Conservation (phyloP, 2,797 vertebrate species). For the Enteromius afrohamiltoni region DNA sequence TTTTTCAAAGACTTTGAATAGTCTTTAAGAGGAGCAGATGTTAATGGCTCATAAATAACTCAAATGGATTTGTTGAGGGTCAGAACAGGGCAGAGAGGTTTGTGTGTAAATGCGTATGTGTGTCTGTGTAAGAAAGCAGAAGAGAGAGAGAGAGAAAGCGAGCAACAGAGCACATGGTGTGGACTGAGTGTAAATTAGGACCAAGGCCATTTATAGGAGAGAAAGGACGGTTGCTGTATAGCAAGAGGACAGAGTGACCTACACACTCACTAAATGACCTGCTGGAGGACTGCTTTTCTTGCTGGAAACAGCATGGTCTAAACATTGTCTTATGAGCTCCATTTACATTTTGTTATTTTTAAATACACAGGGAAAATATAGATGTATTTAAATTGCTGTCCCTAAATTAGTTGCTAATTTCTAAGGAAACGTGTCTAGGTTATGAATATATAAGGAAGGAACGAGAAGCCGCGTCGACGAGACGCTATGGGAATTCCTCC, state of each 20-base stretch:
- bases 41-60: conserved; percentile 30
- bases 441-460: too few species aligned
- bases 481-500: too few species aligned
- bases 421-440: not conserved
- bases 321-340: not conserved
- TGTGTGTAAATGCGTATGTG: not conserved
- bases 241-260: conserved; percentile 23
- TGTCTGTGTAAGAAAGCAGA: not conserved
- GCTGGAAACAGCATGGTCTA: not conserved
- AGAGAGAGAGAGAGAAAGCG: not conserved
- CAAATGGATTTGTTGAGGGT: conserved; percentile 23
- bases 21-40: conserved; percentile 24
- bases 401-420: not conserved
- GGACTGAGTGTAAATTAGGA: conserved; percentile 32
- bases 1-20: not conserved
- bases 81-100: conserved; percentile 13
- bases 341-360: not conserved
- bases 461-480: too few species aligned
- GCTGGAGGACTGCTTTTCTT: not conserved
- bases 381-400: not conserved
- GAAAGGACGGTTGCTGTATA: conserved; percentile 6
- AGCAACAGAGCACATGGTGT: conserved; percentile 10
- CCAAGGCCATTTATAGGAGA: conserved; percentile 19
- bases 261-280: not conserved
- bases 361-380: not conserved